Evolutionary conservation across 1,140 invertebrate genomes (phyloP), one percentile per base, ranked within the genome.

Genomic region (Calephelis nemesis): DNA sequence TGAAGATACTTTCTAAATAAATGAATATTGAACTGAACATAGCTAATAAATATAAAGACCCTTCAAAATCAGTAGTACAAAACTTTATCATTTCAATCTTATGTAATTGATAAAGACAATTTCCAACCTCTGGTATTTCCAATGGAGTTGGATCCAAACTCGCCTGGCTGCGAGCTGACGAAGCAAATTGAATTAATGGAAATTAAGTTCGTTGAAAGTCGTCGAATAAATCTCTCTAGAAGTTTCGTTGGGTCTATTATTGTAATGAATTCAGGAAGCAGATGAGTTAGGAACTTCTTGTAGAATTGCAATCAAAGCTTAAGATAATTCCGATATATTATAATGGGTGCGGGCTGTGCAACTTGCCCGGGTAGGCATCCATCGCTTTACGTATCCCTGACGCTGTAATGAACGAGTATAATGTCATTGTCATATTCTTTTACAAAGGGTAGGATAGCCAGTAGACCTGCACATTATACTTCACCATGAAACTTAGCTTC

Each of bases 151-250:
- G 39, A 60, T 58, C 54, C 54, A 58, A 58, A 30, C 19, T 58
- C 54, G 54, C 54, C 30, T 39, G 52, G 19, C 54, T 30, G 12
- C 54, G 54, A 12, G 54, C 15, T 10, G 54, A 58, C 19, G 19
- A 58, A 58, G 54, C 54, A 58, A 58, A 58, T 58, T 58, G 54
- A 58, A 58, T 58, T 58, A 58, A 58, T 58, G 54, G 54, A 58
- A 58, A 58, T 58, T 58, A 30, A 58, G 54, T 58, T 58, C 54
- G 11, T 58, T 12, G 54, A 58, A 58, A 58, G 54, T 58, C 54
- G 54, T 58, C 30, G 54, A 58, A 58, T 58, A 58, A 58, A 58
- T 58, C 30, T 58, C 54, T 11, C 9, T 19, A n/a, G 50, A 58
- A 58, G 54, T 58, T 58, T 58, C 19, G 15, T 19, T 58, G 52